Evolutionary conservation across 2,113 vertebrate species (phyloP).

Genomic region (Dissostichus mawsoni): DNA sequence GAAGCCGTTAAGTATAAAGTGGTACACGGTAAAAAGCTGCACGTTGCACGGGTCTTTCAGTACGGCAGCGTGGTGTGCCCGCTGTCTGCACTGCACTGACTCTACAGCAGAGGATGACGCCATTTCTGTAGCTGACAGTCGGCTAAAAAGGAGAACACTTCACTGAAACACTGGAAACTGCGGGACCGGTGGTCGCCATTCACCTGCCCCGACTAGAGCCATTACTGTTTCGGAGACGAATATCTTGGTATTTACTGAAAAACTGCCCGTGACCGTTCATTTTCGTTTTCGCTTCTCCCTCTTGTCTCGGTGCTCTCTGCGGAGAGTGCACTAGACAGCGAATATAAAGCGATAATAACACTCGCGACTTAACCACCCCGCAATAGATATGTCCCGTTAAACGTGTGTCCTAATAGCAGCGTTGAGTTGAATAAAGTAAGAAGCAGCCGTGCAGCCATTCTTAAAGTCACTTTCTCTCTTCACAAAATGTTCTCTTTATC

Average conservation of each 20-base stretch:
- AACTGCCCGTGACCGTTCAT: slow-evolving; percentile 20
- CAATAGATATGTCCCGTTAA: slow-evolving; percentile 25
- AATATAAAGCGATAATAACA: slow-evolving; percentile 52
- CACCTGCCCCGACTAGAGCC: slow-evolving; percentile 36
- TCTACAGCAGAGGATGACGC: slow-evolving; percentile 84
- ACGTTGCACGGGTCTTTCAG: slow-evolving; percentile 29
- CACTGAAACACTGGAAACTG: slow-evolving; percentile 27
- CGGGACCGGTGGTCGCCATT: slow-evolving; percentile 6
- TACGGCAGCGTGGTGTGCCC: slow-evolving; percentile 50
- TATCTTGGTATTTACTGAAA: slow-evolving; percentile 10
- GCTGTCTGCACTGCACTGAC: slow-evolving; percentile 73
- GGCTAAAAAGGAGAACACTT: slow-evolving; percentile 51
- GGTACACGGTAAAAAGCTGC: background rate
- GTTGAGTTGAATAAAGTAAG: slow-evolving; percentile 52
- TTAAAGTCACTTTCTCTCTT: slow-evolving; percentile 65
- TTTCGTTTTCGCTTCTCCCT: slow-evolving; percentile 46
- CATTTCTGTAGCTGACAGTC: slow-evolving; percentile 83
- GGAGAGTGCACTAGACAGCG: slow-evolving; percentile 59
- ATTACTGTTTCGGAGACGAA: slow-evolving; percentile 11
- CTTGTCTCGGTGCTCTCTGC: slow-evolving; percentile 62
- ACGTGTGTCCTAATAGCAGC: slow-evolving; percentile 3
- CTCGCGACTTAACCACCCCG: slow-evolving; percentile 14
- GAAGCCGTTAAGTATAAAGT: slow-evolving; percentile 1
- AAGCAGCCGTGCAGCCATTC: background rate
- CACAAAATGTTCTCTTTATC: slow-evolving; percentile 37